Percentiles rank a stretch among this genome's conserved stretches.
Conservation (phyloP, 2,888 invertebrate genomes). For the Tortrix viridana region DNA sequence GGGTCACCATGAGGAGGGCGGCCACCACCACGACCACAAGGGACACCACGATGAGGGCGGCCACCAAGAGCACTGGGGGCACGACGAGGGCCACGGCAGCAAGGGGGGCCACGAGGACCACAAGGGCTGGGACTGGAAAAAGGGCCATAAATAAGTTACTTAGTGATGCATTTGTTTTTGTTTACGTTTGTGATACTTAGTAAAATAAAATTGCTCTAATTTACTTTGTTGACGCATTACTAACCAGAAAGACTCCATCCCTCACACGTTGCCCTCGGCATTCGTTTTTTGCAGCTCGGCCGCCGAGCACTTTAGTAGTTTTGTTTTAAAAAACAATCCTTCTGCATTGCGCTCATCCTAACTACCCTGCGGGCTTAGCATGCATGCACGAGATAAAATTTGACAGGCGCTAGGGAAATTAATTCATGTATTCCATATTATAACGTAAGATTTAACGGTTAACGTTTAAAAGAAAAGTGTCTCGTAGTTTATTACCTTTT, state of each 20-base stretch:
- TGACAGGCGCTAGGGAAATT: too few species aligned
- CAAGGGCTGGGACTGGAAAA: constrained; percentile 89
- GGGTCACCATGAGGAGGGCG: constrained; percentile 90
- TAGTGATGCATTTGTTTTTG: constrained; percentile 58
- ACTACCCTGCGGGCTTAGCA: too few species aligned
- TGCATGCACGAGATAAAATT: too few species aligned
- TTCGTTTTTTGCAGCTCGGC: constrained; percentile 25
- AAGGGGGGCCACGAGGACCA: constrained; percentile 91
- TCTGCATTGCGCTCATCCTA: constrained; percentile 34
- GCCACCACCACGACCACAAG: constrained; percentile 90
- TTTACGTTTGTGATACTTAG: constrained; percentile 66
- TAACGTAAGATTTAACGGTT: too few species aligned
- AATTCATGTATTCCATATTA: too few species aligned
- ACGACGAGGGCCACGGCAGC: constrained; percentile 88
- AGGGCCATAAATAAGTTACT: constrained; percentile 67
- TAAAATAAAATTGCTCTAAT: constrained; percentile 48
- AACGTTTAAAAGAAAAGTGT: too few species aligned
- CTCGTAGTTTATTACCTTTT: too few species aligned
- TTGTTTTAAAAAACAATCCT: constrained; percentile 23
- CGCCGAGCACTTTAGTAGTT: constrained; percentile 17
- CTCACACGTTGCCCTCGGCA: background rate
- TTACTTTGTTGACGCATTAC: background rate
- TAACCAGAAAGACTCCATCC: background rate
- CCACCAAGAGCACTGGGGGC: constrained; percentile 88
- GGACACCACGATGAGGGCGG: constrained; percentile 91